phyloP scores from a whole-genome alignment of 2,797 vertebrate species.

The Varecia variegata region DNA sequence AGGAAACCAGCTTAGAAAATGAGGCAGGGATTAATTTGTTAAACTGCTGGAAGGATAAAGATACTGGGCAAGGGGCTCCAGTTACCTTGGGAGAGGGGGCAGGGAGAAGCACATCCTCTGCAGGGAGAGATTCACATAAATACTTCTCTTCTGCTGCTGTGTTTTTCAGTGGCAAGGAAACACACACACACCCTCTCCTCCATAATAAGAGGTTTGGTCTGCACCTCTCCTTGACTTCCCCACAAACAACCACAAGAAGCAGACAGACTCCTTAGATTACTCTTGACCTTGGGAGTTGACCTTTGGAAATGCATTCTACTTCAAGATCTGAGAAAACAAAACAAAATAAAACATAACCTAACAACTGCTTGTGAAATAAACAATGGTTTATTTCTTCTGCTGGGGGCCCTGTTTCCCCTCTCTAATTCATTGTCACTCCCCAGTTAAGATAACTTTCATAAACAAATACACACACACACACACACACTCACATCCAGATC shows the following conservation, averaged over 20 bases:
- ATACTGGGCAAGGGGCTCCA: neutral
- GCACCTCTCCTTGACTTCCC: slow-evolving; percentile 40
- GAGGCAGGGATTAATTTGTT: neutral
- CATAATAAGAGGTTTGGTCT: slow-evolving; percentile 52
- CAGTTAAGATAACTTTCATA: neutral
- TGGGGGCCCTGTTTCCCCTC: neutral
- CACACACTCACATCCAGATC: neutral
- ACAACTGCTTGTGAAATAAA: neutral
- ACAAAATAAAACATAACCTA: neutral
- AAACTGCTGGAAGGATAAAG: neutral
- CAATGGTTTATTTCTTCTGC: neutral
- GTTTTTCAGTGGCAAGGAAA: slow-evolving; percentile 38
- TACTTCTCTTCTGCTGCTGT: neutral
- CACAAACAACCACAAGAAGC: slow-evolving; percentile 50
- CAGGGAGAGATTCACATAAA: neutral
- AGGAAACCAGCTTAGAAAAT: slow-evolving; percentile 27
- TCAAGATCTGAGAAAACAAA: slow-evolving; percentile 25
- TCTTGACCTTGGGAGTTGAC: slow-evolving; percentile 46
- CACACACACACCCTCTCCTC: neutral
- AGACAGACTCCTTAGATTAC: slow-evolving; percentile 49
- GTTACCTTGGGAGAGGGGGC: neutral
- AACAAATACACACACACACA: neutral
- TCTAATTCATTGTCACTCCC: neutral
- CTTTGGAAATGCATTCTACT: slow-evolving; percentile 38
- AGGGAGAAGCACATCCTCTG: neutral